phyloP scores from a whole-genome alignment of 1,140 invertebrate species.

The Procambarus virginalis region DNA sequence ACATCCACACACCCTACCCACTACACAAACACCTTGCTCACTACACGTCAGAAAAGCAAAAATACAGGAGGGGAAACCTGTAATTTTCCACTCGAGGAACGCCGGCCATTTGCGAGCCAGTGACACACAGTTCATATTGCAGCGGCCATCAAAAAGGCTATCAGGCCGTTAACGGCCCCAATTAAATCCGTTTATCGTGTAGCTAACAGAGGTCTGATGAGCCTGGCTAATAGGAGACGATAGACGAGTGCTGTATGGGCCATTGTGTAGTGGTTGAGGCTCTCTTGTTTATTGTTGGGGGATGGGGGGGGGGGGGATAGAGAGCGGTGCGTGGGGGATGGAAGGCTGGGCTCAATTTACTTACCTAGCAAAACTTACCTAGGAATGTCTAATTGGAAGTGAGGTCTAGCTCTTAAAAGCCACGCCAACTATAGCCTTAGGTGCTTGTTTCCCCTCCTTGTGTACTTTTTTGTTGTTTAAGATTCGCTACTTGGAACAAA shows the following conservation, averaged over 20 bases:
- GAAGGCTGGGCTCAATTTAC: neutral
- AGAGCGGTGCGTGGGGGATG: neutral
- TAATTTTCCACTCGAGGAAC: slow-evolving; percentile 56
- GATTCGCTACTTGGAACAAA: too few relatives aligned
- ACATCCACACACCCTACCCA: neutral
- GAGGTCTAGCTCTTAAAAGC: too few relatives aligned
- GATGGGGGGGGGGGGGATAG: neutral
- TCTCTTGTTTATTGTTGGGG: neutral
- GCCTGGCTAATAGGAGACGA: slow-evolving; percentile 31
- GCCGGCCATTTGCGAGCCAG: slow-evolving; percentile 33
- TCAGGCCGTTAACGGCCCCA: slow-evolving; percentile 45
- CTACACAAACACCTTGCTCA: neutral
- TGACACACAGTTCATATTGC: slow-evolving; percentile 35
- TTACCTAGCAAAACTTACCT: too few relatives aligned
- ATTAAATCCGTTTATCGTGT: slow-evolving; percentile 58
- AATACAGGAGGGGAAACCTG: too few relatives aligned
- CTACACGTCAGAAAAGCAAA: neutral
- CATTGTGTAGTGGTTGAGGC: neutral
- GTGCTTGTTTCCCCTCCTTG: too few relatives aligned
- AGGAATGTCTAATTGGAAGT: too few relatives aligned
- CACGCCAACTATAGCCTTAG: too few relatives aligned
- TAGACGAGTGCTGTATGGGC: neutral
- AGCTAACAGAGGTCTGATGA: slow-evolving; percentile 36
- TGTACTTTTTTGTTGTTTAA: too few relatives aligned
- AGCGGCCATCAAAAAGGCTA: slow-evolving; percentile 37